These are phyloP conservation scores for Gallinago nigripennis DNA, from an alignment of 2,797 vertebrate species.

Conservation along the genomic window DNA sequence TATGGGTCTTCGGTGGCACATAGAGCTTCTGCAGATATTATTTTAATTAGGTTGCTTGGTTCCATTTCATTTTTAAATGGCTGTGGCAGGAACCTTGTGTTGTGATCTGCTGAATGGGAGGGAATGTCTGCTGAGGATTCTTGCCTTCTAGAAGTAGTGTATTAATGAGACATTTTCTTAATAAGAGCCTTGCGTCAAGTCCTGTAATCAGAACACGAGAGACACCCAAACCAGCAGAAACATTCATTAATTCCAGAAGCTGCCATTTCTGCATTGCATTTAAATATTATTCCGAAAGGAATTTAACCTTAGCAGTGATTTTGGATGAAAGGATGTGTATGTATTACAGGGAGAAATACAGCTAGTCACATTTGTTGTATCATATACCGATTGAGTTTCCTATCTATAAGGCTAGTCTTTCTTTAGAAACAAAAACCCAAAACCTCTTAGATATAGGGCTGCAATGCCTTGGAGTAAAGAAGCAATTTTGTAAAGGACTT, in stretches of 20 bases:
- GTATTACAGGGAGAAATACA: not conserved
- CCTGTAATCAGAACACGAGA: conserved; percentile 58
- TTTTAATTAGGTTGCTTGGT: conserved; percentile 67
- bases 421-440: not conserved
- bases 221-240: conserved; percentile 62
- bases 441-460: not conserved
- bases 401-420: not conserved
- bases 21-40: conserved; percentile 54
- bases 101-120: conserved; percentile 55
- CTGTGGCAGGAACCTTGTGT: conserved; percentile 40
- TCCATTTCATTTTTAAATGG: conserved; percentile 64
- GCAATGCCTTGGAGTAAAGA: not conserved
- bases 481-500: not conserved
- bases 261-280: conserved; percentile 64
- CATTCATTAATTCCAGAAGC: conserved; percentile 69
- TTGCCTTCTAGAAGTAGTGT: conserved; percentile 46
- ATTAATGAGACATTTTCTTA: conserved; percentile 73
- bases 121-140: conserved; percentile 57
- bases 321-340: conserved; percentile 6
- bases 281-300: conserved; percentile 50
- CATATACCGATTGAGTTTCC: not conserved
- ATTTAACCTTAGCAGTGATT: conserved; percentile 49
- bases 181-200: conserved; percentile 39
- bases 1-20: conserved; percentile 24
- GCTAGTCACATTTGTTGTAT: not conserved